Base-by-base conservation (phyloP, 1,140 invertebrate genomes). In the Coenobita brevimanus region DNA sequence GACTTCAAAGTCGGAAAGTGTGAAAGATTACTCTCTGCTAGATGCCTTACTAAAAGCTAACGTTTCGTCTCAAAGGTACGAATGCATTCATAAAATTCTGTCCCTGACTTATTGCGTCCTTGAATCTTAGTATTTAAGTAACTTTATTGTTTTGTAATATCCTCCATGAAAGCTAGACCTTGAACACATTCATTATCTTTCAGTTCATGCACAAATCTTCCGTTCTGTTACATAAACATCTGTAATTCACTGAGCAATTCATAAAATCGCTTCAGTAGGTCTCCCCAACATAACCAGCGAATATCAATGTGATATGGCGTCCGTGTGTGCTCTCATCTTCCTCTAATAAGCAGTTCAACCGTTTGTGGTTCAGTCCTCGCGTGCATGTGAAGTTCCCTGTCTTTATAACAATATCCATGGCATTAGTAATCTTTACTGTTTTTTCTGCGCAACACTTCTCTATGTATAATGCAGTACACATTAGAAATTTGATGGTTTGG, bases 231-330 rank as follows among this genome's bases (percentile, higher is more conserved):
- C 64, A 69, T 69, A 27, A 69, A 69, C 2, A 8, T 69, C 21
- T 30, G 64, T 69, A 69, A 33, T 69, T 69, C 62, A 6, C 62
- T 64, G n/a, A n/a, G n/a, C 30, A 64, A 64, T 64, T 64, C 62
- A 64, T 64, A 64, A 64, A 64, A 64, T 6, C 21, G 62, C 21
- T 64, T 64, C 62, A 64, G 21, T 30, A 64, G n/a, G 17, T 24
- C 17, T 64, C 21, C 62, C 21, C 62, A 3, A 30, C 62, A 24
- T 64, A 57, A 57, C 54, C 54, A 57, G n/a, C 54, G 54, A 57
- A 57, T n/a, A 57, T 57, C 54, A 57, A n/a, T 64, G 62, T 64
- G 62, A 64, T 64, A 64, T 3, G 62, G 21, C 62, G 62, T 24
- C 62, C 3, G 21, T 64, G 62, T 24, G 62, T 64, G 62, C n/a